phyloP scores from a whole-genome alignment of 2,797 vertebrate species.

The Ciconia nigra region DNA sequence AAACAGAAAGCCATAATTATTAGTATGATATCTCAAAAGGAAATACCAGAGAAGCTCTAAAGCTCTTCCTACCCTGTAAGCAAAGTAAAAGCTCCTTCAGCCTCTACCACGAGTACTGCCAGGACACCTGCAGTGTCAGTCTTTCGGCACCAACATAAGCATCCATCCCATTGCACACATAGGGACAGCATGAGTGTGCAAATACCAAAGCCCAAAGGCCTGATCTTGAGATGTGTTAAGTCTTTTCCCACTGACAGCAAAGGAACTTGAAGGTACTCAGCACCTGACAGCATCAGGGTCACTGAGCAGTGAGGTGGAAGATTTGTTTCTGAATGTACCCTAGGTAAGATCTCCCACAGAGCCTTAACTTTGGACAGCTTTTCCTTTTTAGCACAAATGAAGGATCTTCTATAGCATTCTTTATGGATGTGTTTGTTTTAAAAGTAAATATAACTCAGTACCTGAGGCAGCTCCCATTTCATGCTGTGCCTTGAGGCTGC shows the following conservation, averaged over 20 bases:
- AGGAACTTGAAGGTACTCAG: neutral
- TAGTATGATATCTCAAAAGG: neutral
- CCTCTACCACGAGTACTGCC: neutral
- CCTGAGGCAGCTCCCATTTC: neutral
- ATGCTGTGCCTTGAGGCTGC: neutral
- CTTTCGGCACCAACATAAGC: neutral
- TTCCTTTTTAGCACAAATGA: neutral
- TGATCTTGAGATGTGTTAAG: neutral
- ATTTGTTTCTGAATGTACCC: neutral
- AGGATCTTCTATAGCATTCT: neutral
- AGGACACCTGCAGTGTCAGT: neutral
- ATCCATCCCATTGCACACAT: neutral
- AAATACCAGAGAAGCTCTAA: neutral
- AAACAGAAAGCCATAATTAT: neutral
- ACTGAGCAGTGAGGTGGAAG: neutral
- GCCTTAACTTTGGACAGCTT: neutral
- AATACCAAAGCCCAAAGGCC: neutral
- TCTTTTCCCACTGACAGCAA: neutral
- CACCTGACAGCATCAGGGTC: neutral
- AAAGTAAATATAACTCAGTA: constrained; percentile 12
- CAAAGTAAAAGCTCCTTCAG: neutral
- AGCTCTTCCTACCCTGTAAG: neutral
- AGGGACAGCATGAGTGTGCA: neutral
- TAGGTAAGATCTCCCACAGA: neutral
- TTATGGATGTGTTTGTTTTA: neutral